phyloP scores from a whole-genome alignment of 2,888 invertebrate genomes.

The Leptinotarsa tumamoca region DNA sequence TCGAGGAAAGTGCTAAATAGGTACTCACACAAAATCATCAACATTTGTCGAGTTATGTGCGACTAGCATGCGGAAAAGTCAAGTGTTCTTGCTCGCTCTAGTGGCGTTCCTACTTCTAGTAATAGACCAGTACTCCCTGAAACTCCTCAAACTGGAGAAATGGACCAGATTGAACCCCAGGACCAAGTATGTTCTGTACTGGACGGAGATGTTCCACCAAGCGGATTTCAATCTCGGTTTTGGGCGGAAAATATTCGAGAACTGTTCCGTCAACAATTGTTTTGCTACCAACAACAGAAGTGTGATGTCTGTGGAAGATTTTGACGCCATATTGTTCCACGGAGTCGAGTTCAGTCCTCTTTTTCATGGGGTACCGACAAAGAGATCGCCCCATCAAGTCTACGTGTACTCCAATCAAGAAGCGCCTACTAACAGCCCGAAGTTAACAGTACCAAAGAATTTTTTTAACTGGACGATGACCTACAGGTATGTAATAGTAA shows the following conservation, averaged over 20 bases:
- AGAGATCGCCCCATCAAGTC: conserved; percentile 64
- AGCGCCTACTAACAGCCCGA: conserved; percentile 57
- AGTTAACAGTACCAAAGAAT: conserved; percentile 40
- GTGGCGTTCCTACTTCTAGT: background rate
- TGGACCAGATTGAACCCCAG: background rate
- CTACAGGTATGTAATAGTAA: conserved; percentile 56
- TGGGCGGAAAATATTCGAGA: conserved; percentile 49
- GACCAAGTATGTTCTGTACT: conserved; percentile 52
- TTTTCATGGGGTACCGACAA: conserved; percentile 58
- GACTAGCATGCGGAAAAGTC: conserved; percentile 12
- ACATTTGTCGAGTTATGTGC: background rate
- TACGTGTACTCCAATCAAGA: conserved; percentile 70
- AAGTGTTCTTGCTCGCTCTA: conserved; percentile 10
- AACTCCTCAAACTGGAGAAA: background rate
- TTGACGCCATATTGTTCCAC: conserved; percentile 71
- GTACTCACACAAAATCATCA: background rate
- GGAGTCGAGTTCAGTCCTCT: conserved; percentile 58
- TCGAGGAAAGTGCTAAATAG: background rate
- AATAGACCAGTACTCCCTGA: conserved; percentile 1
- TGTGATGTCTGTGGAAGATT: conserved; percentile 62
- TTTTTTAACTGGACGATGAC: conserved; percentile 73
- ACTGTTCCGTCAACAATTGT: conserved; percentile 66
- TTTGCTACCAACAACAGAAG: conserved; percentile 64
- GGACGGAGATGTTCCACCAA: conserved; percentile 51
- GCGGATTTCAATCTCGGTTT: conserved; percentile 48